phyloP scores from a whole-genome alignment of 2,888 invertebrate genomes.

The Aromia moschata region DNA sequence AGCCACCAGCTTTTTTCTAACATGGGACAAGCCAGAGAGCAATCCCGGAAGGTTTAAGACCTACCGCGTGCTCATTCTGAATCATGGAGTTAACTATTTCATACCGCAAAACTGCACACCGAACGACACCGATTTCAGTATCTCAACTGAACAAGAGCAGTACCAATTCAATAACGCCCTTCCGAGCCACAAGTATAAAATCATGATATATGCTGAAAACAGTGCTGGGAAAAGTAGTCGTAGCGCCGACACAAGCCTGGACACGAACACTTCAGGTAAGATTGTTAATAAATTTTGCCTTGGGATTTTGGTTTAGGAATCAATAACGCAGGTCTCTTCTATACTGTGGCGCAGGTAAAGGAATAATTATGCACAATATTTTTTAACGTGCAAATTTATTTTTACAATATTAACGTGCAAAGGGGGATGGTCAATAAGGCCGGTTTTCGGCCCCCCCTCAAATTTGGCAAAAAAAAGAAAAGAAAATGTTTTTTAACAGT shows the following conservation, averaged over 20 bases:
- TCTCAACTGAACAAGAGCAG: neutral
- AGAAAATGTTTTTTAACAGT: too few species aligned
- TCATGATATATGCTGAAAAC: constrained; percentile 28
- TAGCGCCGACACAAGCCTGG: neutral
- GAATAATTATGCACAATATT: too few species aligned
- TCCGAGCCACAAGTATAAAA: constrained; percentile 30
- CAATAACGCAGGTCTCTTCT: too few species aligned
- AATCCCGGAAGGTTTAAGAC: constrained; percentile 37
- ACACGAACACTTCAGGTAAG: too few species aligned
- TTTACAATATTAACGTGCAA: too few species aligned
- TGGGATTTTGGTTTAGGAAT: too few species aligned
- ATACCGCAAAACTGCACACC: neutral
- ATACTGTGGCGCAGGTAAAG: too few species aligned
- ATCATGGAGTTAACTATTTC: constrained; percentile 25
- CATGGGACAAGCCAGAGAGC: constrained; percentile 40
- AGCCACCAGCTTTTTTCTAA: constrained; percentile 32
- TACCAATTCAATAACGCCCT: constrained; percentile 6
- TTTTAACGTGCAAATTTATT: too few species aligned
- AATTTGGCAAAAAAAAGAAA: too few species aligned
- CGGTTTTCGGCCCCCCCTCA: too few species aligned
- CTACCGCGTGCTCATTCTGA: constrained; percentile 34
- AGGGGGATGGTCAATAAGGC: too few species aligned
- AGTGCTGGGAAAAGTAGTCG: constrained; percentile 30
- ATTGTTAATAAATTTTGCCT: too few species aligned
- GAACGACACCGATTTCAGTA: constrained; percentile 27